Base-by-base conservation (phyloP, 2,888 invertebrate genomes). In the Pseudanteris insignis region DNA sequence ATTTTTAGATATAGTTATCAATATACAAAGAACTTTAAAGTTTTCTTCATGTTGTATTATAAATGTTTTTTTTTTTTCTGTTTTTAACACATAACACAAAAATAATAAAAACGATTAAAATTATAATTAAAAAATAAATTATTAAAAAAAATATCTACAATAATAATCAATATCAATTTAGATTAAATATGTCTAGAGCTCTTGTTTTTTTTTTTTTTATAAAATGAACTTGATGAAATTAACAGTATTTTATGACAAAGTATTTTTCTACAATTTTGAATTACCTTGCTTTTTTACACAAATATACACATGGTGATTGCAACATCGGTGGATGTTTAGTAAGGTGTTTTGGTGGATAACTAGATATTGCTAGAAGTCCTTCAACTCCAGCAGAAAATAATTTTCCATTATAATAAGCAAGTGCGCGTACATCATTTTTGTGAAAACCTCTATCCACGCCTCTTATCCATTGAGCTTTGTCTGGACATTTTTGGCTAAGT, bases 331-430 rank as follows among this genome's bases (percentile, higher is more conserved):
- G 90, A 71, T 88, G 85, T 73, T 89, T 88, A 66, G 86, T 81
- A 0, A 89, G 81, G 64, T 84, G 83, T 75, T 87, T 88, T 0
- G 86, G 89, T 3, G 88, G 88, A 70, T 85, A 87, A 70, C 86
- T 88, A 6, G 89, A 89, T 55, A 89, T 82, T 1, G 89, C 88
- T 11, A 93, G 80, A 71, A 91, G 89, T 0, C 91, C 90, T 79
- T 92, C 92, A 25, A 89, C 83, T 10, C 93, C 95, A 55, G 89
- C 92, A 0, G 94, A 93, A 68, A 90, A 86, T 10, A 95, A 81
- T 71, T 85, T 86, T 2, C 86, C 83, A 6, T 84, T 85, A 38
- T 85, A 82, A 26, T 89, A 82, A 1, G 86, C 82, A 40, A 96
- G 79, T 0, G 88, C 86, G 69, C 90, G 86, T 0, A 96, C 92